phyloP scores from a whole-genome alignment of 2,888 invertebrate genomes.

The Limnephilus marmoratus region DNA sequence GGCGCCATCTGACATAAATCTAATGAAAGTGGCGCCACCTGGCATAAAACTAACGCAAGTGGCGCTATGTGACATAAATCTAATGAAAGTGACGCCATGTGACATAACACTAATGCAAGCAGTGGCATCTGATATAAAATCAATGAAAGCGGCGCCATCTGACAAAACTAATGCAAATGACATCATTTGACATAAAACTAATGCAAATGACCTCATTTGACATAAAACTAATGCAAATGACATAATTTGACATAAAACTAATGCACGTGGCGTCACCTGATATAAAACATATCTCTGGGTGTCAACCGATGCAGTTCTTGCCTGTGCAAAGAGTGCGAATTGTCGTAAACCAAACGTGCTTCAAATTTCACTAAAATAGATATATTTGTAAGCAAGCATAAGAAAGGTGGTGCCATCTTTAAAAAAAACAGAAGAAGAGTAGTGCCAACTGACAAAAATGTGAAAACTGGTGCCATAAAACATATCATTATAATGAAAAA shows the following conservation, averaged over 20 bases:
- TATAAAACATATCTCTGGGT: neutral
- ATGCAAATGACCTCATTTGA: no score
- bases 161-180: no score
- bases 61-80: no score
- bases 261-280: no score
- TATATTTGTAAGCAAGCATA: neutral
- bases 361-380: neutral
- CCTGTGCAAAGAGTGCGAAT: neutral
- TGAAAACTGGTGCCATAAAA: neutral
- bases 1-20: conserved; percentile 38
- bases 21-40: conserved; percentile 19
- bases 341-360: neutral
- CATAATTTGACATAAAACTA: no score
- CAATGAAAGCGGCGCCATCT: no score
- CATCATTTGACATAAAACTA: no score
- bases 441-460: neutral
- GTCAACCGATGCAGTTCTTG: neutral
- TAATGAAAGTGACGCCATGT: no score
- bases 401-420: neutral
- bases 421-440: neutral
- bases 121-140: no score
- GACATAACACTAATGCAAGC: no score
- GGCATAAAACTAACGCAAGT: no score
- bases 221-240: no score
- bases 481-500: neutral